Conservation (phyloP, 2,113 vertebrate species). For the Pteronura brasiliensis region DNA sequence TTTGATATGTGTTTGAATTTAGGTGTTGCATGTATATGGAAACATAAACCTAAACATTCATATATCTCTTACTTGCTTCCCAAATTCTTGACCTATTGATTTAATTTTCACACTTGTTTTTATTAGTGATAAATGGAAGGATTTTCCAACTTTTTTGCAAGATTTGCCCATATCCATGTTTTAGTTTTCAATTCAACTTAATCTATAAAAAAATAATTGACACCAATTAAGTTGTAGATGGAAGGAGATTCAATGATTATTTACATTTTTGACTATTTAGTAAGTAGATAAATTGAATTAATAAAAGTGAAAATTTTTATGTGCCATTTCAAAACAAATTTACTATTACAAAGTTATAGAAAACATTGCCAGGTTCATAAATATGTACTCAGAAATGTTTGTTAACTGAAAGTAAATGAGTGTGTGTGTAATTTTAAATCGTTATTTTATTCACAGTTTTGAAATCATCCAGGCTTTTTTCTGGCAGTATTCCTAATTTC, state of each 20-base stretch:
- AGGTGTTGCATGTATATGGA: neutral
- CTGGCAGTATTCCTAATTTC: neutral
- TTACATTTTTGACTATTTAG: neutral
- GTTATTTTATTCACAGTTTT: slow-evolving; percentile 12
- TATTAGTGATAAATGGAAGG: neutral
- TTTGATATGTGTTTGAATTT: neutral
- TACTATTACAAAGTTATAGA: neutral
- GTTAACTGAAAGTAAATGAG: neutral
- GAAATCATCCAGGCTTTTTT: neutral
- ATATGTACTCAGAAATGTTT: neutral
- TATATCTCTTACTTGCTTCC: neutral
- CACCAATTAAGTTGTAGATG: neutral
- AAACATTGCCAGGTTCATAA: neutral
- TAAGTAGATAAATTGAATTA: neutral
- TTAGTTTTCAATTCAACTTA: neutral
- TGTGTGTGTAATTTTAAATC: neutral
- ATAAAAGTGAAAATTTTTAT: neutral
- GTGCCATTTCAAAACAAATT: neutral
- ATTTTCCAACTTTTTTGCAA: neutral
- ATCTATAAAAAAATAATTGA: neutral
- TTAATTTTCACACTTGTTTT: neutral
- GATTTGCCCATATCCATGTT: neutral
- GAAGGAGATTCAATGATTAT: neutral
- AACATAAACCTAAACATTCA: neutral
- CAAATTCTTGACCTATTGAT: neutral